Conservation (phyloP, 2,888 invertebrate genomes). For the Azorinus chamasolen region DNA sequence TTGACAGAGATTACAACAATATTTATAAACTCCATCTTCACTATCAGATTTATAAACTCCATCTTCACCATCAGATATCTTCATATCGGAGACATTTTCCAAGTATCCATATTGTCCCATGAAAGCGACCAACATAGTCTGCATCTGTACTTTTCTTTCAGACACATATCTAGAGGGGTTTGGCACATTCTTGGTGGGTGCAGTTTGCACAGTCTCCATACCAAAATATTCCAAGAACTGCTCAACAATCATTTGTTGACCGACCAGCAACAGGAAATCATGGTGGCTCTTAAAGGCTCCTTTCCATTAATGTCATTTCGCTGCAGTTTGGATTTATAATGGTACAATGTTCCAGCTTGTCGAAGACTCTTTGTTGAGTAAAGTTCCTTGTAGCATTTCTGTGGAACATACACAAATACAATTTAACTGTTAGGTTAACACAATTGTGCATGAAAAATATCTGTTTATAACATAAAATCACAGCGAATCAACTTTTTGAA, state of each 20-base stretch:
- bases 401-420: too few relatives aligned
- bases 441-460: too few relatives aligned
- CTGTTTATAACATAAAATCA: too few relatives aligned
- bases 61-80: too few relatives aligned
- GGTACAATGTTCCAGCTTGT: conserved; percentile 26
- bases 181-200: conserved; percentile 89
- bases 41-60: too few relatives aligned
- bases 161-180: not conserved
- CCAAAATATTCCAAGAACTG: conserved; percentile 90
- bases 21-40: too few relatives aligned
- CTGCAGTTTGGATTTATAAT: conserved; percentile 14
- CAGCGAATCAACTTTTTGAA: too few relatives aligned
- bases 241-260: conserved; percentile 89
- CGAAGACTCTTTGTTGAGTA: conserved; percentile 5
- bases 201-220: conserved; percentile 88
- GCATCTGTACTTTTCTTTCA: conserved; percentile 1
- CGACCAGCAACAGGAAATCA: conserved; percentile 9
- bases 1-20: conserved; percentile 23
- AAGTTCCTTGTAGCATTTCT: conserved; percentile 29
- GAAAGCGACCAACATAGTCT: not conserved
- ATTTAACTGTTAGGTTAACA: too few relatives aligned
- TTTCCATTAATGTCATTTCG: conserved; percentile 19
- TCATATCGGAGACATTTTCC: too few relatives aligned
- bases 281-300: conserved; percentile 15
- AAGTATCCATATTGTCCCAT: conserved; percentile 10